A percentile compares a stretch with the other conserved stretches of the same genome.
phyloP scores from a whole-genome alignment of 1,140 invertebrate genomes.

The Atta texana region DNA sequence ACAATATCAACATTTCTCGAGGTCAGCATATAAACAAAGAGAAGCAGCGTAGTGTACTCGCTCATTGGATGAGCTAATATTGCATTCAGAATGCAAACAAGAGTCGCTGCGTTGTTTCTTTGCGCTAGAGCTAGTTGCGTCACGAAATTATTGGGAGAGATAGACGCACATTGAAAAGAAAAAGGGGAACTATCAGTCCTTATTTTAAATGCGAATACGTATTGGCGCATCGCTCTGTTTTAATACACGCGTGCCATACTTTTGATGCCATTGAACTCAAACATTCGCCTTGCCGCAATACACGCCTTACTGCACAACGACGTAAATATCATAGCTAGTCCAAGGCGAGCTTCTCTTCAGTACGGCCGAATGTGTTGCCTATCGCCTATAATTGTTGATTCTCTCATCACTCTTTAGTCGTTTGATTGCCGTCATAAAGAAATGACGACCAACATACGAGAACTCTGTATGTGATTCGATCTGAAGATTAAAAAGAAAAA shows the following conservation, averaged over 20 bases:
- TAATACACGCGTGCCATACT: slow-evolving; percentile 15
- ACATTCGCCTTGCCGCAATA: slow-evolving; percentile 63
- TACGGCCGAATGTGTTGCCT: slow-evolving; percentile 23
- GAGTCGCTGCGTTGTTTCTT: background rate
- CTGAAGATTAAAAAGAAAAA: background rate
- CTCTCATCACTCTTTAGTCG: background rate
- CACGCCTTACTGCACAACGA: slow-evolving; percentile 32
- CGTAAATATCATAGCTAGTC: slow-evolving; percentile 54
- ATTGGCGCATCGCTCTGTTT: background rate
- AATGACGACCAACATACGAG: background rate
- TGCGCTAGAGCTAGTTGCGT: background rate
- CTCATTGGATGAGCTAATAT: background rate
- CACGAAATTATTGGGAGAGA: too few species aligned
- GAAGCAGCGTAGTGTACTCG: slow-evolving; percentile 13
- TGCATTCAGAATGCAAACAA: slow-evolving; percentile 27
- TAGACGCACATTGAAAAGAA: background rate
- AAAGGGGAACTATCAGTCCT: background rate
- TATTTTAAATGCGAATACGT: background rate
- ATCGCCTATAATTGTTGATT: slow-evolving; percentile 10
- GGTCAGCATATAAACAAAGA: slow-evolving; percentile 40
- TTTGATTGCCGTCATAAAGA: background rate
- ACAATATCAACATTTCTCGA: slow-evolving; percentile 12
- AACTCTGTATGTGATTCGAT: background rate
- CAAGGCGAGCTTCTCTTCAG: slow-evolving; percentile 78
- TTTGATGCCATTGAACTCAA: slow-evolving; percentile 71